Evolutionary conservation across 2,888 invertebrate species (phyloP).

Genomic region (Strigamia transsilvanica): DNA sequence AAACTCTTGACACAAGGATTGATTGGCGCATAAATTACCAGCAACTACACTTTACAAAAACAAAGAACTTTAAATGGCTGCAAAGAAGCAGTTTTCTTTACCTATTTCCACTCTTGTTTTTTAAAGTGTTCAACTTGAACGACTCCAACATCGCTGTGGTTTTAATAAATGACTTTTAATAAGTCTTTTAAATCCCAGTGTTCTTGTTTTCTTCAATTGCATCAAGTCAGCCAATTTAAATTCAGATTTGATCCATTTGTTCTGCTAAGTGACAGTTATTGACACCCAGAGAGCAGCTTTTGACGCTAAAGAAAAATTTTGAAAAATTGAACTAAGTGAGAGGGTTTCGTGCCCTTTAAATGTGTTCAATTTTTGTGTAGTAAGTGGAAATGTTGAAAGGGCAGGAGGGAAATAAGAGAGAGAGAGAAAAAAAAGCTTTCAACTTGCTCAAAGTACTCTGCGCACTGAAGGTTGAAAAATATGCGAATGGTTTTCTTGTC

Average conservation of each 20-base stretch:
- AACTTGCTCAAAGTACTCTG: conserved; percentile 10
- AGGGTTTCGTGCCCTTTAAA: not conserved
- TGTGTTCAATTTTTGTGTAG: conserved; percentile 30
- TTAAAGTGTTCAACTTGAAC: not conserved
- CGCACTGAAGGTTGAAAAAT: conserved; percentile 17
- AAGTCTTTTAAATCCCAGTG: not conserved
- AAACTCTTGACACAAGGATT: not conserved
- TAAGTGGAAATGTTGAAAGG: conserved; percentile 30
- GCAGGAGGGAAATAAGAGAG: conserved; percentile 3
- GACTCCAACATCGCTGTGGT: not conserved
- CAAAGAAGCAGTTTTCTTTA: no score
- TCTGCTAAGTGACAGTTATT: conserved; percentile 11
- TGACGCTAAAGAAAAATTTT: not conserved
- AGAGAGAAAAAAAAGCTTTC: conserved; percentile 6
- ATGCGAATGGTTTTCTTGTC: conserved; percentile 26
- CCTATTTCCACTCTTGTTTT: no score
- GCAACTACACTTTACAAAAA: not conserved
- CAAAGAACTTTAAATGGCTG: no score
- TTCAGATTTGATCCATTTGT: conserved; percentile 40
- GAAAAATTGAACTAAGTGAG: not conserved
- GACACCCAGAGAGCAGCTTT: not conserved
- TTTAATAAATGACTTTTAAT: conserved; percentile 27
- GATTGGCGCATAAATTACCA: not conserved
- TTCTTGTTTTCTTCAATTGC: conserved; percentile 3
- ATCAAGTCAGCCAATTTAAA: not conserved